A percentile compares a stretch with the other conserved stretches of the same genome.
Evolutionary conservation across 2,888 invertebrate species (phyloP).

Genomic region (Caenorhabditis sp.): DNA sequence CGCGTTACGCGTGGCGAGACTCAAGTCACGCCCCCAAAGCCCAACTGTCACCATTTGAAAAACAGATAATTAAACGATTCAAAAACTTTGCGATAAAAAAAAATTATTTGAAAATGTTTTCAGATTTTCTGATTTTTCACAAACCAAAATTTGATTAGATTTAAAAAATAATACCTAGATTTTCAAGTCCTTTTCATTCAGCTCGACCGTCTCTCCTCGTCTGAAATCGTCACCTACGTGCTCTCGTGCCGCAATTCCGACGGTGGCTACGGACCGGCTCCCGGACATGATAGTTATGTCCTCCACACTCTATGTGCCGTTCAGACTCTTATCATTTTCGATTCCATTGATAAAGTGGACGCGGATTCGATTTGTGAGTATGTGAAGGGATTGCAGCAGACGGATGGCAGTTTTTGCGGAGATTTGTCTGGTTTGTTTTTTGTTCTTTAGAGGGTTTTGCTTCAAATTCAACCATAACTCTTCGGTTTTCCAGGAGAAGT

Average conservation of each 20-base stretch:
- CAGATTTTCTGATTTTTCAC: too few species aligned
- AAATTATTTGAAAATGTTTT: too few species aligned
- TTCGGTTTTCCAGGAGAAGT: slow-evolving; percentile 91
- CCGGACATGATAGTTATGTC: slow-evolving; percentile 95
- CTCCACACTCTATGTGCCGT: slow-evolving; percentile 96
- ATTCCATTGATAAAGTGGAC: slow-evolving; percentile 86
- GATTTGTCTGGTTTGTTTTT: slow-evolving; percentile 87
- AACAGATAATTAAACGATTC: too few species aligned
- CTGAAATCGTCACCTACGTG: slow-evolving; percentile 92
- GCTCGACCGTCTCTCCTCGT: slow-evolving; percentile 76
- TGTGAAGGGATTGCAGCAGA: slow-evolving; percentile 90
- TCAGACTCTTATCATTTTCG: slow-evolving; percentile 86
- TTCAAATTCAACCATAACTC: too few species aligned
- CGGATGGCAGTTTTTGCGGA: slow-evolving; percentile 95
- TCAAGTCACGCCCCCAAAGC: too few species aligned
- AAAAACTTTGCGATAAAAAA: too few species aligned
- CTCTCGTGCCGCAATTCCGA: slow-evolving; percentile 91
- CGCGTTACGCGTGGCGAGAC: too few species aligned
- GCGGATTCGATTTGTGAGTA: slow-evolving; percentile 90
- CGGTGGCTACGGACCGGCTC: slow-evolving; percentile 93
- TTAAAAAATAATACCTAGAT: too few species aligned
- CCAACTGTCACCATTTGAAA: too few species aligned
- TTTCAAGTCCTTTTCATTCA: slow-evolving; percentile 23
- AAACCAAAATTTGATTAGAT: too few species aligned
- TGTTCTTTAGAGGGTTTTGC: too few species aligned